Percentiles rank a stretch among this genome's conserved stretches.
Conservation (phyloP, 2,888 invertebrate species). For the Sarcophaga variegata region DNA sequence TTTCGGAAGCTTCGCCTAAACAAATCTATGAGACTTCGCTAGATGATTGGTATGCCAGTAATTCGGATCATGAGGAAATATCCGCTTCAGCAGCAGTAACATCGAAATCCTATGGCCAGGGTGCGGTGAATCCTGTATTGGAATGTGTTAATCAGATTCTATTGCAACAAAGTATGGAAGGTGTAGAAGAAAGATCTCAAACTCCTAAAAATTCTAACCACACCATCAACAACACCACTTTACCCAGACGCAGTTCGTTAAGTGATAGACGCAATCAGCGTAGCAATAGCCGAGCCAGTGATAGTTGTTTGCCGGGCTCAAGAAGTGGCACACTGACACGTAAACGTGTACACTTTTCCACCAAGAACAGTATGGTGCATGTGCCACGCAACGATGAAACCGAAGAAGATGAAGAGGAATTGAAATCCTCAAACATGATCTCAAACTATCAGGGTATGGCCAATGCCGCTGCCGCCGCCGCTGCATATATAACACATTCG, state of each 20-base stretch:
- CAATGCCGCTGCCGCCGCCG: too few species aligned
- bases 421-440: conserved; percentile 63
- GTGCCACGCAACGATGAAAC: conserved; percentile 79
- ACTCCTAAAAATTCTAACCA: conserved; percentile 73
- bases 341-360: conserved; percentile 86
- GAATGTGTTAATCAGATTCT: conserved; percentile 93
- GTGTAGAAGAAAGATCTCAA: conserved; percentile 74
- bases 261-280: conserved; percentile 75
- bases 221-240: conserved; percentile 44
- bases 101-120: conserved; percentile 81
- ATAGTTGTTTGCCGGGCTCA: conserved; percentile 65
- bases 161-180: conserved; percentile 87
- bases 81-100: conserved; percentile 63
- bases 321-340: conserved; percentile 74
- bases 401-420: conserved; percentile 70
- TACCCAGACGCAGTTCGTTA: conserved; percentile 76
- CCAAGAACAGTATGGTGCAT: conserved; percentile 84
- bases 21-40: conserved; percentile 80
- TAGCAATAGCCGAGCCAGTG: conserved; percentile 70
- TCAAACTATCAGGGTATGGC: conserved; percentile 72
- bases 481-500: conserved; percentile 56
- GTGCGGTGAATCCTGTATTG: conserved; percentile 90
- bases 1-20: conserved; percentile 79
- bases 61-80: conserved; percentile 88
- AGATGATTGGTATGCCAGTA: conserved; percentile 91